Conservation (phyloP, 2,797 vertebrate genomes). For the Melanotaenia parkinsoni region DNA sequence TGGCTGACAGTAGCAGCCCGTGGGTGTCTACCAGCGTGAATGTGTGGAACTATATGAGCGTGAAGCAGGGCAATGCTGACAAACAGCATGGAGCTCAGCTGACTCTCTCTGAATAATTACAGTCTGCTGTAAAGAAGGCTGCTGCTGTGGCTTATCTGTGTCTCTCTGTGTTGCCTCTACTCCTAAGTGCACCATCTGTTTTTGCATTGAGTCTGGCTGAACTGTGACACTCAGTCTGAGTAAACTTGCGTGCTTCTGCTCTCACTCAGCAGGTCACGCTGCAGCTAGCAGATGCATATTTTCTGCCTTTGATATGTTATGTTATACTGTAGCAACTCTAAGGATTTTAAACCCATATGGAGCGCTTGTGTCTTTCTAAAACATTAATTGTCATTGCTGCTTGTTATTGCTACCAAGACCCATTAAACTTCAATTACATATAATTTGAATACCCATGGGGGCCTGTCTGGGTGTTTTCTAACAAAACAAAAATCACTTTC, state of each 20-base stretch:
- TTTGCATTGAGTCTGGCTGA: slow-evolving; percentile 55
- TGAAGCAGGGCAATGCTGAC: slow-evolving; percentile 49
- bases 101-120: slow-evolving; percentile 68
- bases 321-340: slow-evolving; percentile 5
- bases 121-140: slow-evolving; percentile 46
- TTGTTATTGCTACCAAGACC: slow-evolving; percentile 64
- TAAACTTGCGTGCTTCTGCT: slow-evolving; percentile 49
- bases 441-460: slow-evolving; percentile 59
- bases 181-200: slow-evolving; percentile 72
- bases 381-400: slow-evolving; percentile 66
- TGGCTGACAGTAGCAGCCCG: slow-evolving; percentile 36
- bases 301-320: slow-evolving; percentile 33
- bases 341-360: slow-evolving; percentile 43
- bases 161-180: slow-evolving; percentile 61
- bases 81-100: slow-evolving; percentile 55
- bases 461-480: slow-evolving; percentile 46
- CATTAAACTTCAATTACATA: slow-evolving; percentile 76
- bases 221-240: slow-evolving; percentile 56
- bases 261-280: slow-evolving; percentile 52
- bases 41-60: slow-evolving; percentile 41
- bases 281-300: slow-evolving; percentile 47
- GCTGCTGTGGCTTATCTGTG: slow-evolving; percentile 61
- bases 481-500: slow-evolving; percentile 64
- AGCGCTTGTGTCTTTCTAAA: slow-evolving; percentile 46
- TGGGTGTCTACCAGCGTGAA: slow-evolving; percentile 36